Conservation (phyloP, 1,140 invertebrate genomes). For the Planococcus citri region DNA sequence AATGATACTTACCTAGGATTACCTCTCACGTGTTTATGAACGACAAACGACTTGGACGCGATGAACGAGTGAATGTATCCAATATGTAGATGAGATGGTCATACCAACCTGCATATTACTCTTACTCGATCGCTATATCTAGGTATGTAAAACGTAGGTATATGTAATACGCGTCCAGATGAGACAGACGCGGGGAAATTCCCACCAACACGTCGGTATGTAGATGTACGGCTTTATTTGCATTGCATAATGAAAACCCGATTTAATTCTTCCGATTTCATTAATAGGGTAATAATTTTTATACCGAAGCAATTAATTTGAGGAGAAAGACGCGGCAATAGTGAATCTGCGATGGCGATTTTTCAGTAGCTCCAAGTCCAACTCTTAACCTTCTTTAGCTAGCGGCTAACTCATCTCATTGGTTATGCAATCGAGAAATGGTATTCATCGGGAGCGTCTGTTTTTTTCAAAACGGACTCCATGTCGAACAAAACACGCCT, state of each 20-base stretch:
- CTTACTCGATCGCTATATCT: no score
- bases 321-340: not conserved
- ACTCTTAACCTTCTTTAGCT: not conserved
- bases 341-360: no score
- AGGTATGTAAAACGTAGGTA: not conserved
- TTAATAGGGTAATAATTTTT: conserved; percentile 4
- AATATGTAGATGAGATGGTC: no score
- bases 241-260: not conserved
- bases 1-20: no score
- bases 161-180: not conserved
- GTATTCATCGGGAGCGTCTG: not conserved
- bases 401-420: no score
- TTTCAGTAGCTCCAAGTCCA: conserved; percentile 6
- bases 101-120: no score
- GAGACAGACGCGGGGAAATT: not conserved
- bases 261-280: not conserved
- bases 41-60: no score
- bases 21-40: no score
- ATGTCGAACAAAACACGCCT: not conserved
- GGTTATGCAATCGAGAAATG: not conserved
- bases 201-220: not conserved
- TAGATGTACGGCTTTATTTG: not conserved
- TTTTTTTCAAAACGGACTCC: not conserved
- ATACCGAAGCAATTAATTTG: not conserved
- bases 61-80: no score